A percentile compares a stretch with the other conserved stretches of the same genome.
Conservation (phyloP, 2,113 vertebrate genomes). For the Irena cyanogastra region DNA sequence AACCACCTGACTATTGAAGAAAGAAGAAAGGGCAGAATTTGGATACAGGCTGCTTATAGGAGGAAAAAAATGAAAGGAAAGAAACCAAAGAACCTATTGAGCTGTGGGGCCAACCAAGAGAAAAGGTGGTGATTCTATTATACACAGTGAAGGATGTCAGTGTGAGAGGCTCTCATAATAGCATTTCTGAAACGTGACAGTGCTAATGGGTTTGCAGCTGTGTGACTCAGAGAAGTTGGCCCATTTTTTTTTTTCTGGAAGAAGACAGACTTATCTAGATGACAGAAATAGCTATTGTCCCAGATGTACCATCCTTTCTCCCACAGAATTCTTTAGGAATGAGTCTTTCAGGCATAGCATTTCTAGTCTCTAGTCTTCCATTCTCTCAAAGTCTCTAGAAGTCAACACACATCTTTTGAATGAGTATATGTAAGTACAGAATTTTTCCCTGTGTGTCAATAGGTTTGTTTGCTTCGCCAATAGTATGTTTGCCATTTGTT, state of each 20-base stretch:
- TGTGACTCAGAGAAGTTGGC: background rate
- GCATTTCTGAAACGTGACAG: constrained; percentile 20
- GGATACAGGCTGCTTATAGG: background rate
- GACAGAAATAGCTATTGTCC: background rate
- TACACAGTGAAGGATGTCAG: background rate
- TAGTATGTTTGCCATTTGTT: background rate
- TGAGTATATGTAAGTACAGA: background rate
- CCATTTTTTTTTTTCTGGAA: background rate
- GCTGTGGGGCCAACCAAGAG: background rate
- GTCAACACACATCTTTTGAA: background rate
- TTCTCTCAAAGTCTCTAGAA: background rate
- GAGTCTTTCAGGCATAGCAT: background rate
- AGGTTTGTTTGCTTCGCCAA: background rate
- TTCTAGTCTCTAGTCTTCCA: background rate
- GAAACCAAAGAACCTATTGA: background rate
- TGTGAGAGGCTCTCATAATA: background rate
- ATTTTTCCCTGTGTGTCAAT: background rate
- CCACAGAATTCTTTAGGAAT: background rate
- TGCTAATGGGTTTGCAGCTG: background rate
- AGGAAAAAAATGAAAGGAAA: background rate
- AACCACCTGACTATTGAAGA: background rate
- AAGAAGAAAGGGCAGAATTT: background rate
- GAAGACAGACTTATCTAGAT: background rate
- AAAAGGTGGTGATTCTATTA: background rate
- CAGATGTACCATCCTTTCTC: background rate